A percentile compares a stretch with the other conserved stretches of the same genome.
Conservation (phyloP, 2,888 invertebrate species). For the Eilema depressum region DNA sequence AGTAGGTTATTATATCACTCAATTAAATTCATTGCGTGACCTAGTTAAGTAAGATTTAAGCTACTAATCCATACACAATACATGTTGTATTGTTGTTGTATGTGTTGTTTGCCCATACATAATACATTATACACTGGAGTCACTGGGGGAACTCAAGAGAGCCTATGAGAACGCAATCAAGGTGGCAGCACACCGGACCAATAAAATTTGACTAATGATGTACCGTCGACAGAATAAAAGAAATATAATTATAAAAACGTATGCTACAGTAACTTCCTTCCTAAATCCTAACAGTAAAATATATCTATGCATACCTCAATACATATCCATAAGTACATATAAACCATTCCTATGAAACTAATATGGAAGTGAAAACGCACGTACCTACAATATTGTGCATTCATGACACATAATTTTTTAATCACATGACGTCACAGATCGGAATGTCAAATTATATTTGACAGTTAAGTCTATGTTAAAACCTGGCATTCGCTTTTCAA, state of each 20-base stretch:
- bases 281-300: conserved; percentile 10
- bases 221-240: too few relatives aligned
- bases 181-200: too few relatives aligned
- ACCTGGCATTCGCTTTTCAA: not conserved
- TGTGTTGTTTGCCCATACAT: too few relatives aligned
- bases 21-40: too few relatives aligned
- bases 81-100: too few relatives aligned
- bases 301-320: not conserved
- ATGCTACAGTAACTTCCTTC: not conserved
- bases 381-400: conserved; percentile 18
- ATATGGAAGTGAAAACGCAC: conserved; percentile 57
- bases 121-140: too few relatives aligned
- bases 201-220: too few relatives aligned
- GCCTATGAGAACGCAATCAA: too few relatives aligned
- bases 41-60: too few relatives aligned
- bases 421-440: not conserved
- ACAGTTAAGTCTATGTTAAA: not conserved
- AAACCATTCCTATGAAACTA: conserved; percentile 28
- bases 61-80: too few relatives aligned
- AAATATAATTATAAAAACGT: not conserved
- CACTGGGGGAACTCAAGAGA: too few relatives aligned
- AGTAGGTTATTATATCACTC: too few relatives aligned
- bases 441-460: not conserved
- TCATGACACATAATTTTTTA: conserved; percentile 15
- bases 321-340: conserved; percentile 24